Percentiles rank a stretch among this genome's conserved stretches.
phyloP scores from a whole-genome alignment of 2,797 vertebrate species.

The Poecilia picta region DNA sequence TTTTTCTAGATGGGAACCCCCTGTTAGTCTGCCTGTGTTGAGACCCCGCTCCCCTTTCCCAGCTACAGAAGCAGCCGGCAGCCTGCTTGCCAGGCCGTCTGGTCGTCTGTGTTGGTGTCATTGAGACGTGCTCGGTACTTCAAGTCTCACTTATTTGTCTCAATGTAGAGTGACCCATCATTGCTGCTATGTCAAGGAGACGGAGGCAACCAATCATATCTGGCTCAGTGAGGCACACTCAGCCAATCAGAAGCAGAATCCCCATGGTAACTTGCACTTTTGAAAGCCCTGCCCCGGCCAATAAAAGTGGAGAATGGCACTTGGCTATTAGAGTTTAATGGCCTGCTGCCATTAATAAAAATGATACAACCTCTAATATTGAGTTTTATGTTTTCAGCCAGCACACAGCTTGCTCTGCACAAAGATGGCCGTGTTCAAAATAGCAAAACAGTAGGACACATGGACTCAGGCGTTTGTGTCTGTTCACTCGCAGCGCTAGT shows the following conservation, averaged over 20 bases:
- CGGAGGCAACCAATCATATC: slow-evolving; percentile 71
- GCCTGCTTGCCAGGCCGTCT: slow-evolving; percentile 45
- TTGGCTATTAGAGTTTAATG: slow-evolving; percentile 71
- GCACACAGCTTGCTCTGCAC: slow-evolving; percentile 23
- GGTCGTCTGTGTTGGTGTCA: slow-evolving; percentile 69
- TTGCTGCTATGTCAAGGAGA: slow-evolving; percentile 81
- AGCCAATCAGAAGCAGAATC: slow-evolving; percentile 67
- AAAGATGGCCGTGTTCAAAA: slow-evolving; percentile 43
- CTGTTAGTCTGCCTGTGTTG: slow-evolving; percentile 43
- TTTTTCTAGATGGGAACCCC: slow-evolving; percentile 49
- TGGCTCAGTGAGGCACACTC: slow-evolving; percentile 31
- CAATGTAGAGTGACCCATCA: slow-evolving; percentile 71
- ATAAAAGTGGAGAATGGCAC: slow-evolving; percentile 56
- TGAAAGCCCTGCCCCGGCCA: slow-evolving; percentile 57
- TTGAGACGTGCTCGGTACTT: slow-evolving; percentile 76
- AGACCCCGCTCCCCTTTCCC: slow-evolving; percentile 43
- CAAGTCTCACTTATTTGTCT: slow-evolving; percentile 66
- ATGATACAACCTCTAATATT: slow-evolving; percentile 59
- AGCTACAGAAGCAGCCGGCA: slow-evolving; percentile 49
- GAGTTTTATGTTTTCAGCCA: slow-evolving; percentile 50
- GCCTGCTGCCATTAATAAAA: slow-evolving; percentile 77
- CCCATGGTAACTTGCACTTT: slow-evolving; percentile 75
- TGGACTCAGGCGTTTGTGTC: slow-evolving; percentile 27
- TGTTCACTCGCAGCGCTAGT: slow-evolving; percentile 22
- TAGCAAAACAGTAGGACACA: slow-evolving; percentile 48